Base-by-base conservation (phyloP, 1,140 invertebrate species). In the Lucilia sericata region DNA sequence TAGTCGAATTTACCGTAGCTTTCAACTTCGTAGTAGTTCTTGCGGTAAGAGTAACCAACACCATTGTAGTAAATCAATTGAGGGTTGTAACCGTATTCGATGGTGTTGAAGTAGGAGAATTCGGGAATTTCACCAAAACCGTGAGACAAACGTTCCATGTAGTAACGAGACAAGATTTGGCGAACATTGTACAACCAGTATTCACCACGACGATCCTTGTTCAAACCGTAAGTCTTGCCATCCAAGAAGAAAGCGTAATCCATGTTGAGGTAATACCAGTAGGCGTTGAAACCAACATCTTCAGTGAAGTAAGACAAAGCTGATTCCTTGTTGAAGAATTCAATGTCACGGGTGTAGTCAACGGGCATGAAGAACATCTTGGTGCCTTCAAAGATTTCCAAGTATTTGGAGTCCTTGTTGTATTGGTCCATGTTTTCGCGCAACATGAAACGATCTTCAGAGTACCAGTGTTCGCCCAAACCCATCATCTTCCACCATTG, bases 221-320 rank as follows among this genome's bases (percentile, higher is more conserved):
- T 87, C 51, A 93, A 84, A 36, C 92, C 89, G 85, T 91, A 92
- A 10, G 92, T 85, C 34, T 93, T 90, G 85, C 92, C 91, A 85
- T 90, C 91, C 55, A 94, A 92, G 92, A 93, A 94, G 90, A 91
- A 92, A 2, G 95, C 94, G 85, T 93, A 94, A 21, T 93, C 92
- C 36, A 95, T 85, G 82, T 94, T 92, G 76, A 93, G 91, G 86
- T 94, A 94, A 86, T 93, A 94, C 89, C 96, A 95, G 86, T 94
- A 94, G 2, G 93, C 88, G 87, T 95, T 95, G 14, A 96, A 91
- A 84, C 93, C 94, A 82, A 94, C 91, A 89, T 96, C 96, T 85
- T 96, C 94, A 0, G 94, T 94, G 92, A 94, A 96, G 88, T 96
- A 96, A 25, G 92, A 94, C 92, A 93, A 88, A 94, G 92, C 94